Evolutionary conservation across 2,113 vertebrate genomes (phyloP).

Genomic region (Prunella himalayana): DNA sequence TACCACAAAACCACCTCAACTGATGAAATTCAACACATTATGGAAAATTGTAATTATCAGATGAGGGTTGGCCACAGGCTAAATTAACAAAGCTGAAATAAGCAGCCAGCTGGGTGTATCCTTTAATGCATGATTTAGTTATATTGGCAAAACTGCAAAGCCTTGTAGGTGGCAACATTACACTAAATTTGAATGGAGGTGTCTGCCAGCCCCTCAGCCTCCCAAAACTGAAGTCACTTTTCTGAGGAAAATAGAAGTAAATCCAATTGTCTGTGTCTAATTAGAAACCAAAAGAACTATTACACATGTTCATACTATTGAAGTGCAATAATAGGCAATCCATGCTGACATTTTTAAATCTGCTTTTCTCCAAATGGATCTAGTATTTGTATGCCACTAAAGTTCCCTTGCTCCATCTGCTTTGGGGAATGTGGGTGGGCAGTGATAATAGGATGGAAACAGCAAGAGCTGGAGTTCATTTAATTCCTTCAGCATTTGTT

Average conservation of each 20-base stretch:
- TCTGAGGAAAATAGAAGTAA: not conserved
- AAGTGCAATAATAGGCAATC: not conserved
- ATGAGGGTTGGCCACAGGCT: constrained; percentile 1
- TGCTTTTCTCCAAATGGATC: not conserved
- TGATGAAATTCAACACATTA: constrained; percentile 19
- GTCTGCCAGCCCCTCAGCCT: not conserved
- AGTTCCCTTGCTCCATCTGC: not conserved
- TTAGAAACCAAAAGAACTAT: not conserved
- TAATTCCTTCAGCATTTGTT: not conserved
- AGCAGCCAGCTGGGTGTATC: constrained; percentile 11
- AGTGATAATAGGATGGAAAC: not conserved
- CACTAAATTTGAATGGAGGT: not conserved
- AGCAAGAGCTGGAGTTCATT: not conserved
- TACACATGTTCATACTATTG: not conserved
- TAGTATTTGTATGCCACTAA: not conserved
- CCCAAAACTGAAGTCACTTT: not conserved
- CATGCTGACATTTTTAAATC: not conserved
- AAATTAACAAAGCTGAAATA: constrained; percentile 16
- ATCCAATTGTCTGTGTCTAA: not conserved
- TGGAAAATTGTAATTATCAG: constrained; percentile 27
- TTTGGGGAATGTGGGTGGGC: not conserved
- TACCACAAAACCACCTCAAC: not conserved
- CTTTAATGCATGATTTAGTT: not conserved
- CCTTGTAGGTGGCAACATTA: not conserved
- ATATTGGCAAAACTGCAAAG: not conserved